These are phyloP conservation scores for Rhinolophus ferrumequinum DNA, from an alignment of 2,113 vertebrate species.

Conservation along the genomic window DNA sequence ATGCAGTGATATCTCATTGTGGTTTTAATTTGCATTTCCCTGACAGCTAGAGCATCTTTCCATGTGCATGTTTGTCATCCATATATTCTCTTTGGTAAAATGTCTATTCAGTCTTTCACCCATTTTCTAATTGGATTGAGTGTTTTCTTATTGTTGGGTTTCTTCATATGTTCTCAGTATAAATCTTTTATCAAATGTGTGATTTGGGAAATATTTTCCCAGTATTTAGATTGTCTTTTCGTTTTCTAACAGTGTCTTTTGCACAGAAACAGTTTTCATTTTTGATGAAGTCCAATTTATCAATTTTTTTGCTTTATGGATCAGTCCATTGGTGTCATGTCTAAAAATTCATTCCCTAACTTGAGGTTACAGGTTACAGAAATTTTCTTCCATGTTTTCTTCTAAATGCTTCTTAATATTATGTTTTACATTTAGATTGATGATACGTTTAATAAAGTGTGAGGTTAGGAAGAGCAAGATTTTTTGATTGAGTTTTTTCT, in stretches of 20 bases:
- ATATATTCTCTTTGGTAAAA: neutral
- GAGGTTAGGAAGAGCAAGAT: neutral
- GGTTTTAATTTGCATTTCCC: constrained; percentile 12
- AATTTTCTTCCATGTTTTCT: neutral
- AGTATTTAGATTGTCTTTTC: neutral
- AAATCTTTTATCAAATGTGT: neutral
- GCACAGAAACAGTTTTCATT: neutral
- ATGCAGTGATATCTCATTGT: neutral
- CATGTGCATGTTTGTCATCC: neutral
- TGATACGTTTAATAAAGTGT: neutral
- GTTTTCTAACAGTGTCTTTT: neutral
- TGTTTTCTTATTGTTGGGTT: neutral
- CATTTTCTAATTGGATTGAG: neutral
- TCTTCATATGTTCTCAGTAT: neutral
- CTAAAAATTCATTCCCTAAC: neutral
- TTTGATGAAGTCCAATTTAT: neutral
- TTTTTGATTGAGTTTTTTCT: neutral
- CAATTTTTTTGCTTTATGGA: neutral
- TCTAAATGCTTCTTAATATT: neutral
- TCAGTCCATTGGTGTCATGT: neutral
- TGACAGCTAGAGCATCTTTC: neutral
- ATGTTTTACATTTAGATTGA: neutral
- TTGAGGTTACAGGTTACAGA: neutral
- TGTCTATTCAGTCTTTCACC: neutral
- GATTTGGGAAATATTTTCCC: neutral